Evolutionary conservation across 2,797 vertebrate species (phyloP).

Genomic region (Xenopus petersii): DNA sequence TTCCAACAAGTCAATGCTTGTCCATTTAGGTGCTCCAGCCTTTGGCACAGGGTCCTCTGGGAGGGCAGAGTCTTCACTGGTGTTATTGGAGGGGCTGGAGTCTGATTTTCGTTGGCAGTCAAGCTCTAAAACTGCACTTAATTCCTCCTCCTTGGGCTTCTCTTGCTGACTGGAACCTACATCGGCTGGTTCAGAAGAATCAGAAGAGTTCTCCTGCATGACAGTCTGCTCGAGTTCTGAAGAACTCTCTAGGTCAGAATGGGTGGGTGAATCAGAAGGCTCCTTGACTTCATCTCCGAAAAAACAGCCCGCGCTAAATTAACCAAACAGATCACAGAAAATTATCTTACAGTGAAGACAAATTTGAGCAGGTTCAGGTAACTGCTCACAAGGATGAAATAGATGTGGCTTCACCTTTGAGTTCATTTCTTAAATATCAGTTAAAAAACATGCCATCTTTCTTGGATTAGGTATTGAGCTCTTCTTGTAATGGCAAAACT

Average conservation of each 20-base stretch:
- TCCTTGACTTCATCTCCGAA: conserved; percentile 85
- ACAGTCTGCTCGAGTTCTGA: conserved; percentile 65
- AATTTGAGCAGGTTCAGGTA: too few relatives aligned
- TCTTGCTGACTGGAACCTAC: conserved; percentile 43
- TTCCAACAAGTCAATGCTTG: conserved; percentile 89
- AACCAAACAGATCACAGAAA: conserved; percentile 23
- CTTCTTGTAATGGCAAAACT: too few relatives aligned
- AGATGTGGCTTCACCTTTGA: too few relatives aligned
- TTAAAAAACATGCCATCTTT: too few relatives aligned
- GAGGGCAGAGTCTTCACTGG: conserved; percentile 14
- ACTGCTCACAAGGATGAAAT: too few relatives aligned
- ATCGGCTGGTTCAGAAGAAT: not conserved
- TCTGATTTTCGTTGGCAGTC: conserved; percentile 22
- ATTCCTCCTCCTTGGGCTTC: conserved; percentile 18
- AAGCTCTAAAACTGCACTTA: not conserved
- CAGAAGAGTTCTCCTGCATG: not conserved
- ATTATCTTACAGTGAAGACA: too few relatives aligned
- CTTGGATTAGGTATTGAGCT: too few relatives aligned
- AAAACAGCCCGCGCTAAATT: conserved; percentile 87
- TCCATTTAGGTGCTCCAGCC: conserved; percentile 78
- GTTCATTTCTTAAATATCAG: too few relatives aligned
- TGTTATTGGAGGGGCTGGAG: not conserved
- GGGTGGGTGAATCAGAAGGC: conserved; percentile 66
- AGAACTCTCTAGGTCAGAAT: conserved; percentile 70
- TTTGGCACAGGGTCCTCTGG: conserved; percentile 36